These are phyloP conservation scores for Podarcis cretensis DNA, from an alignment of 2,113 vertebrate species.

Conservation along the genomic window DNA sequence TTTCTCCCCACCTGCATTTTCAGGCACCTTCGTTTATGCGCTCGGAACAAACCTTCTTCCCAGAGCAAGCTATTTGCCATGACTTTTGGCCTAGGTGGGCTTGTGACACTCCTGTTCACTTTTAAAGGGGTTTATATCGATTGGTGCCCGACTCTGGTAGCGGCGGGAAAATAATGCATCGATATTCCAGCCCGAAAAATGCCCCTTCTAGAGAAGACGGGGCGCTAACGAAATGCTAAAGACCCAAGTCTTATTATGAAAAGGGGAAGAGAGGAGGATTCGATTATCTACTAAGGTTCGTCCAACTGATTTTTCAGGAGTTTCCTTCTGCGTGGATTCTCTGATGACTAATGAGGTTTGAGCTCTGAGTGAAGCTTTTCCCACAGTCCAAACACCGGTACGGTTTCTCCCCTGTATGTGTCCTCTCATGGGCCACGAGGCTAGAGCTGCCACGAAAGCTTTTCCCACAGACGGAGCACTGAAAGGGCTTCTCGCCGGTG, in stretches of 20 bases:
- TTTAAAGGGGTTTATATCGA: background rate
- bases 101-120: background rate
- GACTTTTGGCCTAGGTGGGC: background rate
- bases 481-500: constrained; percentile 67
- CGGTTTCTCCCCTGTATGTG: constrained; percentile 68
- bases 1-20: background rate
- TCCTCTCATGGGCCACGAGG: constrained; percentile 66
- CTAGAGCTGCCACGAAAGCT: constrained; percentile 70
- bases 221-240: background rate
- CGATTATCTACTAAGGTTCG: background rate
- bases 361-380: constrained; percentile 68
- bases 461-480: constrained; percentile 69
- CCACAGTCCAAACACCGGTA: constrained; percentile 66
- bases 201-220: background rate
- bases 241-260: background rate
- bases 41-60: background rate
- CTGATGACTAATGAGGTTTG: constrained; percentile 71
- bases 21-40: too few species aligned
- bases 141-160: background rate
- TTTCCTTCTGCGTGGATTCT: constrained; percentile 57
- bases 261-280: background rate
- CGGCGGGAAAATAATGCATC: background rate
- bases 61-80: background rate
- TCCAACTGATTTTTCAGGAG: background rate
- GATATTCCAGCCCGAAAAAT: background rate